Base-by-base conservation (phyloP, 1,140 invertebrate species). In the Rhynchophorus ferrugineus region DNA sequence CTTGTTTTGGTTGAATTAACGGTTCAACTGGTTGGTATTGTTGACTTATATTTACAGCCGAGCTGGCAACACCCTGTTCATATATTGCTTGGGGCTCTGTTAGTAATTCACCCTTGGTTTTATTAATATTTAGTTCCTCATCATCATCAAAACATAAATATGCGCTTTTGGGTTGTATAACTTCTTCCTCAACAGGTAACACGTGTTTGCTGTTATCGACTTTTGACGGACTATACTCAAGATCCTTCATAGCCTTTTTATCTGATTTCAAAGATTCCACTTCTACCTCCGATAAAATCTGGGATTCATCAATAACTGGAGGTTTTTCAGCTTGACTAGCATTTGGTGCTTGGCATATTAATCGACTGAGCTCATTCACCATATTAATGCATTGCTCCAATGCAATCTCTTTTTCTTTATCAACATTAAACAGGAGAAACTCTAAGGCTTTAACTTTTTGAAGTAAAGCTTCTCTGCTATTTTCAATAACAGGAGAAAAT, bases 361-460 rank as follows among this genome's bases (percentile, higher is more conserved):
- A 41, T 46, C 54, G 50, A 0, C 64, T 62, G 2, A 70, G 43
- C 58, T 69, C 66, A 35, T 62, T 66, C 2, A 61, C 49, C 43
- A 69, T 53, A 45, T 63, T 54, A 9, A 61, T 56, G 45, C 67
- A 70, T 52, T 68, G 63, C 6, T 57, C 22, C 22, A 64, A 49
- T 19, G 62, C 57, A 39, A 61, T 53, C 34, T 66, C 59, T 34
- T 56, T 56, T 54, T 68, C 65, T 58, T 65, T 62, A 57, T 68
- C 69, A 2, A 57, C 46, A 44, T 66, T 66, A 41, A 59, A 65
- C 14, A 70, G 34, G 50, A 70, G 61, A 49, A 70, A 63, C 54
- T 70, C 67, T 11, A 70, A 49, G 8, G 67, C 60, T 61, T 66
- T 66, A n/a, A 69, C 65, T 56, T 70, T 70, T 9, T 60, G 46